Evolutionary conservation across 2,797 vertebrate species (phyloP), one percentile per base, ranked within the genome.

Genomic region (Lophius americanus): DNA sequence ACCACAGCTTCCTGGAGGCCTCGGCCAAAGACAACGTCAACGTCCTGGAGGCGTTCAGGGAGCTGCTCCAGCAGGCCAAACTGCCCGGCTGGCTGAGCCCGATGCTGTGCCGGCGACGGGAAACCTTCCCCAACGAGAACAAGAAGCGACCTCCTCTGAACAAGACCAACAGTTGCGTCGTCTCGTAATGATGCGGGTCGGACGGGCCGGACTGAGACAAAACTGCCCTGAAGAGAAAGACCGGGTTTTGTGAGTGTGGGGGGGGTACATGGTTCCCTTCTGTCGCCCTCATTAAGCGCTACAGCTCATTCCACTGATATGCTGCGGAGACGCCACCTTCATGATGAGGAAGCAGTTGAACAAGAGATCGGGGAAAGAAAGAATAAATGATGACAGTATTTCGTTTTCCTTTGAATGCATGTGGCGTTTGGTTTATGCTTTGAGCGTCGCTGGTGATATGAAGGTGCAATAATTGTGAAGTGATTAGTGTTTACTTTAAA

Each of bases 21-120:
- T 97, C 96, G 0, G 96, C 96, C 57, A 96, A 95, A 78, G 95
- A 96, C 61, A 95, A 97, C 9, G 38, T 94, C 68, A 95, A 96
- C 0, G 95, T 96, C 63, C 67, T 92, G 74, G 95, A 96, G 81
- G 93, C 94, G 6, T 97, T 97, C 92, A 85, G 68, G 59, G 93
- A 96, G 91, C 93, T 97, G 36, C 93, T 96, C 57, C 93, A 94
- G 78, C 94, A 94, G 79, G 92, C 90, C 11, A 95, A 94, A 85
- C 87, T 96, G 79, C 95, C 95, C 70, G 88, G 91, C 50, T 82
- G 89, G 33, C 88, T 96, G 62, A 95, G 94, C 68, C 95, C 95
- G 0, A 92, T 93, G 0, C 88, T 96, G 73, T 89, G 87, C 62
- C 68, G 80, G 41, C 91, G 92, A 39, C 92, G 95, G 51, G 95